Evolutionary conservation across 2,888 invertebrate species (phyloP), one percentile per base, ranked within the genome.

Genomic region (Brachypterus glaber): DNA sequence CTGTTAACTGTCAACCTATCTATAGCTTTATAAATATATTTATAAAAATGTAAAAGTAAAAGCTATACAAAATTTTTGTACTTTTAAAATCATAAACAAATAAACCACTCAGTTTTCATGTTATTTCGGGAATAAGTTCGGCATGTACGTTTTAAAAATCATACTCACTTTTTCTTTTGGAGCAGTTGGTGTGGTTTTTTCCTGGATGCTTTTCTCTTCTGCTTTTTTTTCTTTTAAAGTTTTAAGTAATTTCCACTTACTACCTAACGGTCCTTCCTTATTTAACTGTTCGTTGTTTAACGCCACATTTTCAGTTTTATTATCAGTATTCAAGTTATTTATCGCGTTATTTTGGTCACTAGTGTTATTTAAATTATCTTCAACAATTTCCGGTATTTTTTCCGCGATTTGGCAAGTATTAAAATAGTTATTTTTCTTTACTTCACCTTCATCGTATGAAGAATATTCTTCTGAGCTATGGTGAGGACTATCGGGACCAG

Each of bases 171-270:
- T 79, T 50, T 78, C 79, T 66, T 77, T 79, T 40, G 71, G 71
- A 4, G 71, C 68, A 29, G 70, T 70, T 30, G 76, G 74, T 24
- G 57, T 57, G 33, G 77, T 75, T 46, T 80, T 77, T 40, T 79
- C 82, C 43, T 77, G 75, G 53, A 79, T 79, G 54, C 72, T 74
- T 61, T 81, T 85, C 54, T 90, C 89, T 63, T 90, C 90, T 2
- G 89, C 86, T 67, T 91, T 90, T 43, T 84, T 74, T 55, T 91
- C 90, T 60, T 90, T 90, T 17, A 91, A 64, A 1, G 90, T 89
- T 65, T 90, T 91, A 2, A 91, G 66, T 30, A 91, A 71, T 62
- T 90, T 90, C 91, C 91, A 91, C 62, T 89, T 89, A 58, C 89
- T 89, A 5, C 86, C 82, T 35, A 80, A 72, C 27, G 79, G 74